phyloP scores from a whole-genome alignment of 2,797 vertebrate species.

The Callimico goeldii region DNA sequence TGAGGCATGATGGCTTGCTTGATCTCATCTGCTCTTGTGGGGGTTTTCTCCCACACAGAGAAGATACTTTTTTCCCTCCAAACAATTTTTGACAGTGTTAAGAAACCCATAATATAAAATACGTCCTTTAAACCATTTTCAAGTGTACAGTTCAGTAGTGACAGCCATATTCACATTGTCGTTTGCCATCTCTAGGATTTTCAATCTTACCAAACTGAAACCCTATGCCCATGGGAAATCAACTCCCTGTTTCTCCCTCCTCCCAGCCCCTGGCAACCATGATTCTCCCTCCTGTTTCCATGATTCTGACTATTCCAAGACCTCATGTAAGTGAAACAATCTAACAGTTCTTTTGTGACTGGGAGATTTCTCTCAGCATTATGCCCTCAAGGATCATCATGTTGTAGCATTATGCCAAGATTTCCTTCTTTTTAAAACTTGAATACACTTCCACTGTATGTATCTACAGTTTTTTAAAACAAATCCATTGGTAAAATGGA shows the following conservation, averaged over 20 bases:
- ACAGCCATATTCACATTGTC: fast-evolving
- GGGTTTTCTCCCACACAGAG: background rate
- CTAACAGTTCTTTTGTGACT: background rate
- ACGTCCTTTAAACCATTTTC: background rate
- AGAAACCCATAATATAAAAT: background rate
- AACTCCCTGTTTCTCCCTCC: background rate
- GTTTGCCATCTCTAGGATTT: background rate
- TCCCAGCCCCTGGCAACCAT: fast-evolving
- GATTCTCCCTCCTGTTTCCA: background rate
- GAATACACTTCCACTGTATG: background rate
- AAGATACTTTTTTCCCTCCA: background rate
- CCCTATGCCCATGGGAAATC: fast-evolving
- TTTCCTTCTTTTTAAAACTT: background rate
- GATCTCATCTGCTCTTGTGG: fast-evolving
- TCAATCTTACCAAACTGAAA: background rate
- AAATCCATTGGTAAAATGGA: background rate
- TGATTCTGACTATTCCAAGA: background rate
- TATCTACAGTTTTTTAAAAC: background rate
- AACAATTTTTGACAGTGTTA: background rate
- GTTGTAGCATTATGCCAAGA: background rate
- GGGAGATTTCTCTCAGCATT: background rate
- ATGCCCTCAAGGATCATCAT: background rate
- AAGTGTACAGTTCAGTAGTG: background rate
- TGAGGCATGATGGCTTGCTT: fast-evolving
- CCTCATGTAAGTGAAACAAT: fast-evolving